These are phyloP conservation scores for Petrophora chlorosata DNA, from an alignment of 2,888 invertebrate genomes.

Conservation along the genomic window DNA sequence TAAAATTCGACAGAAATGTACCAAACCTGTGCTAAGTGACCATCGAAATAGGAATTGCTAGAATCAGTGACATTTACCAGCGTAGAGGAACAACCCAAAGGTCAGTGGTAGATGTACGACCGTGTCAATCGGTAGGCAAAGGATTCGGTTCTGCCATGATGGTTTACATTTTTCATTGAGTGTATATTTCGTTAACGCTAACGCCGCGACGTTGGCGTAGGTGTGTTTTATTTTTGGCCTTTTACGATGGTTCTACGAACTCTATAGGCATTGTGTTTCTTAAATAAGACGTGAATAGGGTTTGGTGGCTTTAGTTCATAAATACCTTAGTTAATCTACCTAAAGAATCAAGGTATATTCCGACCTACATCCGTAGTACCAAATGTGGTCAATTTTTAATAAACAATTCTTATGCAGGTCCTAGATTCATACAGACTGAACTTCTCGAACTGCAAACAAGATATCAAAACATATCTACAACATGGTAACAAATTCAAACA, in stretches of 20 bases:
- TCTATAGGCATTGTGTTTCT: neutral
- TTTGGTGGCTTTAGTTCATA: too few species aligned
- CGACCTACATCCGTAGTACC: neutral
- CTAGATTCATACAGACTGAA: too few species aligned
- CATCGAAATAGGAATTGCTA: conserved; percentile 48
- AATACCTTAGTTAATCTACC: neutral
- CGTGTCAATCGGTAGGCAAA: neutral
- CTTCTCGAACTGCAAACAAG: too few species aligned
- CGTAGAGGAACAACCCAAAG: conserved; percentile 45
- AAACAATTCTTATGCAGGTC: too few species aligned
- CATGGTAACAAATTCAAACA: too few species aligned
- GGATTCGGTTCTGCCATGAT: conserved; percentile 36
- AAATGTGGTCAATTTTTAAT: too few species aligned
- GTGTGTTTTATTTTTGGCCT: conserved; percentile 26
- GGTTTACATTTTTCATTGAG: conserved; percentile 33
- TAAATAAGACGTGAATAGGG: neutral
- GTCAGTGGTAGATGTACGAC: conserved; percentile 47
- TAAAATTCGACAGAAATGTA: conserved; percentile 77
- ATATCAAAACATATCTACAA: too few species aligned
- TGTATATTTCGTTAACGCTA: conserved; percentile 26
- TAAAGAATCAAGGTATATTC: neutral
- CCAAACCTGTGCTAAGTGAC: conserved; percentile 74
- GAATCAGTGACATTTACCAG: conserved; percentile 38
- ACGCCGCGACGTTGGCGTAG: conserved; percentile 24
- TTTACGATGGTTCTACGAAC: too few species aligned